phyloP scores from a whole-genome alignment of 35 echinoderm and acorn worm genomes.

The Ophioderma brevispina region DNA sequence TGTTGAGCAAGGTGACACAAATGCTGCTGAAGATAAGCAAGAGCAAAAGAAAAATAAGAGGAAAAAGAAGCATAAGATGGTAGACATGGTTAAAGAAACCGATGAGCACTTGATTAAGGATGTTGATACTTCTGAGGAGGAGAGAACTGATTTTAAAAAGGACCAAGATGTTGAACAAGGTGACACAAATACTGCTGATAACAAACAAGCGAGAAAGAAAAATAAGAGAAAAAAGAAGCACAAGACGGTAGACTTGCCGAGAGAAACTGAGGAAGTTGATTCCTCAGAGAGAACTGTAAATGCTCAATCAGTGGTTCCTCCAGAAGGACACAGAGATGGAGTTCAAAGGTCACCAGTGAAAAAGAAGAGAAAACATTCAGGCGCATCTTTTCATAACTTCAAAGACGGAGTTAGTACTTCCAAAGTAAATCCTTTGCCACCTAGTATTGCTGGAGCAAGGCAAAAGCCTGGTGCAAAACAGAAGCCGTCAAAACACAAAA shows the following conservation, averaged over 20 bases:
- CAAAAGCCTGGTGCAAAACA: no score
- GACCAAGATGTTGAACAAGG: not conserved
- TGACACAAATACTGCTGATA: not conserved
- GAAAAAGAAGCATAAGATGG: no score
- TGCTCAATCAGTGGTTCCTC: not conserved
- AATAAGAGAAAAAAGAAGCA: not conserved
- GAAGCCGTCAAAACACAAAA: no score
- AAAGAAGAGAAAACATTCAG: no score
- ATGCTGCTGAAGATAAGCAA: conserved; percentile 3
- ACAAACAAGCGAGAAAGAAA: not conserved
- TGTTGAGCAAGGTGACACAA: conserved; percentile 8
- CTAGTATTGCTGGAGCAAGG: no score
- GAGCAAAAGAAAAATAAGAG: conserved; percentile 10
- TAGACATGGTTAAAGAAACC: no score
- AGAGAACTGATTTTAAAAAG: not conserved
- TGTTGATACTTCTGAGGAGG: no score
- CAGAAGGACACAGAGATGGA: not conserved
- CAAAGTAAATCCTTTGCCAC: no score
- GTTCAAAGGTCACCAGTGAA: not conserved
- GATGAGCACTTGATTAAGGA: no score
- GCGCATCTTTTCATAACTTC: no score
- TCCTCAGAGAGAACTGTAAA: not conserved
- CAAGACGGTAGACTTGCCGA: not conserved
- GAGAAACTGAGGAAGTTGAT: not conserved
- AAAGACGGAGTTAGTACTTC: no score